These are phyloP conservation scores for Coccyzus lansbergi DNA, from an alignment of 2,797 vertebrate species.

Conservation along the genomic window DNA sequence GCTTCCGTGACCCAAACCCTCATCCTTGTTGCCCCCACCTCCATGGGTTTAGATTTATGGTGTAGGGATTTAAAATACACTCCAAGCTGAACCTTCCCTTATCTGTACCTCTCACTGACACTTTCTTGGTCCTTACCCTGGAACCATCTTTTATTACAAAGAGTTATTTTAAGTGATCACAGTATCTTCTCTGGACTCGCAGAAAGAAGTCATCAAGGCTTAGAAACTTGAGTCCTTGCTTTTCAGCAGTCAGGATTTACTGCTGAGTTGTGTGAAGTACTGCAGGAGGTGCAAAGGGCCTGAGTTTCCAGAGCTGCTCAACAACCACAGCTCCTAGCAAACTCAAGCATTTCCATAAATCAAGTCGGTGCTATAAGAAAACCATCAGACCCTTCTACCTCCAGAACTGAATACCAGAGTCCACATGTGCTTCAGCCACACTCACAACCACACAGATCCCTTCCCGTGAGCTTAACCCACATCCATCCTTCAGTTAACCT, in stretches of 20 bases:
- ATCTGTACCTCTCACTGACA: background rate
- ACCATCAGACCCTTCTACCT: background rate
- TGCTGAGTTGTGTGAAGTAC: background rate
- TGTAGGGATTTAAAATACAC: background rate
- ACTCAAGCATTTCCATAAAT: background rate
- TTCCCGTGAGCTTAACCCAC: fast-evolving
- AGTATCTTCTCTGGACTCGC: background rate
- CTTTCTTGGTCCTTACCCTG: background rate
- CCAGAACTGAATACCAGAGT: fast-evolving
- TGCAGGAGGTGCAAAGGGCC: background rate
- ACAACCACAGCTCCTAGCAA: background rate
- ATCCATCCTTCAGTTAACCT: background rate
- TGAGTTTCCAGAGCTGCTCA: background rate
- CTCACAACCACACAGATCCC: background rate
- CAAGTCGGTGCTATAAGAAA: background rate
- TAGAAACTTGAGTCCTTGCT: background rate
- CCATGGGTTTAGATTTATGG: background rate
- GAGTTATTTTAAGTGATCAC: background rate
- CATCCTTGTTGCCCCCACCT: background rate
- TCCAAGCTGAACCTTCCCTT: background rate
- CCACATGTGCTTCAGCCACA: fast-evolving
- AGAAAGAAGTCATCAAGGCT: background rate
- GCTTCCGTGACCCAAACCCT: background rate
- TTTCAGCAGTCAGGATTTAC: background rate
- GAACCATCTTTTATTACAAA: background rate